Percentiles rank a stretch among this genome's conserved stretches.
Conservation (phyloP, 92 coral and sea anemone species). For the Heliopora coerulea region DNA sequence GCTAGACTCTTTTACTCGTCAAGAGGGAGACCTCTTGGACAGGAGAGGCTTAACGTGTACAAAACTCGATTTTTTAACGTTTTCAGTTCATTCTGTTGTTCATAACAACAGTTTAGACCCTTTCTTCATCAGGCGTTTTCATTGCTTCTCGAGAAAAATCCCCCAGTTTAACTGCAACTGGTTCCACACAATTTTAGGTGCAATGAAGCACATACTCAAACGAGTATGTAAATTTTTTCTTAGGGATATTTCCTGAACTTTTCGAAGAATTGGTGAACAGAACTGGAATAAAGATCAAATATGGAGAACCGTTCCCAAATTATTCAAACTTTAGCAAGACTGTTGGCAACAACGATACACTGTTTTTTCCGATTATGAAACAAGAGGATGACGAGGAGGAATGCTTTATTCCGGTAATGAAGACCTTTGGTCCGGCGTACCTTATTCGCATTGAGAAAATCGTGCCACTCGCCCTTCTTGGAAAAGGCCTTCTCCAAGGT, state of each 20-base stretch:
- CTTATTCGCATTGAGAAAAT: constrained; percentile 47
- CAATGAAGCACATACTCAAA: no score
- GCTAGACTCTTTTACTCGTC: no score
- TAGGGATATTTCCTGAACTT: constrained; percentile 10
- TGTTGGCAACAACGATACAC: constrained; percentile 5
- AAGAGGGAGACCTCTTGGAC: no score
- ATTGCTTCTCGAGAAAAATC: no score
- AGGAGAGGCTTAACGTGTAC: no score
- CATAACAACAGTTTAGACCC: no score
- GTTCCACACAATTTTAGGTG: no score
- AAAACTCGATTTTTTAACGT: no score
- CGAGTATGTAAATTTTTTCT: background rate
- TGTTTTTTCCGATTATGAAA: constrained; percentile 51
- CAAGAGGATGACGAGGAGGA: constrained; percentile 13
- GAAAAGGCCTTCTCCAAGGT: constrained; percentile 76
- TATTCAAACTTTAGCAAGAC: constrained; percentile 3
- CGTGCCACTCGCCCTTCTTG: constrained; percentile 77
- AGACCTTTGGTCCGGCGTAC: constrained; percentile 59
- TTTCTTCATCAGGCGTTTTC: no score
- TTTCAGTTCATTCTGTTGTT: no score
- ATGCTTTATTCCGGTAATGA: constrained; percentile 42
- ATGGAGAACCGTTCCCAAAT: constrained; percentile 4
- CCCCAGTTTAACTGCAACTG: no score
- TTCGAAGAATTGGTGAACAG: constrained; percentile 27
- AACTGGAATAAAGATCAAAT: constrained; percentile 13